phyloP scores from a whole-genome alignment of 2,113 vertebrate species.

The Colinus virginianus region DNA sequence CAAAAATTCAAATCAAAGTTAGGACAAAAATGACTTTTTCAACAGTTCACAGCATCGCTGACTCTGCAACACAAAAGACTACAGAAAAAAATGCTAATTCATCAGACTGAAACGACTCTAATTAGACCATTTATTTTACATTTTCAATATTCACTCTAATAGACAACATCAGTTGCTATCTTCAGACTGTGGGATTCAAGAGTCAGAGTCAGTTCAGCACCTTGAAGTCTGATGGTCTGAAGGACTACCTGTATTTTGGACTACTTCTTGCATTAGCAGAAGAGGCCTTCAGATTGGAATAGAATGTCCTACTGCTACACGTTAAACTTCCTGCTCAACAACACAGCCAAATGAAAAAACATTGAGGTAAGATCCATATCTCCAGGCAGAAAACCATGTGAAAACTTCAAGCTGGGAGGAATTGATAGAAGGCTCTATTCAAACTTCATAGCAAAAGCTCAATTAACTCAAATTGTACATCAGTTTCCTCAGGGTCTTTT shows the following conservation, averaged over 20 bases:
- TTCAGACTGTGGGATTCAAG: neutral
- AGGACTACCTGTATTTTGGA: neutral
- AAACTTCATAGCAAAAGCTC: neutral
- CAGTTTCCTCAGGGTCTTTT: neutral
- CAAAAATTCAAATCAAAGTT: neutral
- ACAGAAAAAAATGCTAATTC: neutral
- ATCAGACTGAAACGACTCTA: neutral
- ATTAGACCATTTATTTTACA: neutral
- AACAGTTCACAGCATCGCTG: neutral
- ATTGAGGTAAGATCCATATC: neutral
- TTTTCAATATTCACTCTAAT: neutral
- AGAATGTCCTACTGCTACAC: neutral
- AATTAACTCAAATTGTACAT: neutral
- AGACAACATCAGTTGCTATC: neutral
- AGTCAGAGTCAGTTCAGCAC: neutral
- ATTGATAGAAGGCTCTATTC: neutral
- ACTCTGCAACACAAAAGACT: conserved; percentile 12
- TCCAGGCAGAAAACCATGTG: neutral
- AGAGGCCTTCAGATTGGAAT: neutral
- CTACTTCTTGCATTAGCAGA: neutral
- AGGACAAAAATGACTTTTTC: neutral
- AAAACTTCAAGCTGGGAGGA: neutral
- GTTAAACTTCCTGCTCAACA: neutral
- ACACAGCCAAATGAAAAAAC: neutral
- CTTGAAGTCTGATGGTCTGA: neutral